These are phyloP conservation scores for Microctonus brassicae DNA, from an alignment of 2,888 invertebrate genomes.

Conservation along the genomic window DNA sequence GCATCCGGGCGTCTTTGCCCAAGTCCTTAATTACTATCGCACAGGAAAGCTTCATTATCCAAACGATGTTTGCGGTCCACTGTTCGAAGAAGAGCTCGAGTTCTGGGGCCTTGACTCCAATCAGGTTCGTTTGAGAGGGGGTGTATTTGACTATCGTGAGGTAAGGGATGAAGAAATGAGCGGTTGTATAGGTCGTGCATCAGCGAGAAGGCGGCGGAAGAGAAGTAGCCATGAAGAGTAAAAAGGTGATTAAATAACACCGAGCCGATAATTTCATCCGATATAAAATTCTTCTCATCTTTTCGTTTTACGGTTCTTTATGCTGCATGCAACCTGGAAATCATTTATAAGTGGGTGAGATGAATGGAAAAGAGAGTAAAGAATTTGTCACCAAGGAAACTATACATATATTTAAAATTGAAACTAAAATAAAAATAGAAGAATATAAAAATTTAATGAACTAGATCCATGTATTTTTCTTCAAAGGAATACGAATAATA, in stretches of 20 bases:
- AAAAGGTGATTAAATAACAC: slow-evolving; percentile 23
- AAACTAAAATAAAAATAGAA: no score
- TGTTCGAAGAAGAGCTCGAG: slow-evolving; percentile 99
- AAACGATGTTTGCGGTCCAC: slow-evolving; percentile 98
- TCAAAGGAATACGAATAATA: neutral
- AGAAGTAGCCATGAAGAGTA: neutral
- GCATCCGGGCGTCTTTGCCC: slow-evolving; percentile 96
- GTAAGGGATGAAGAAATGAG: neutral
- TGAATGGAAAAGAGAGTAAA: neutral
- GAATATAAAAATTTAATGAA: neutral
- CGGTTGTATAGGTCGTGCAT: neutral
- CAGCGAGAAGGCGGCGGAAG: neutral
- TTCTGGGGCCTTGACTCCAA: slow-evolving; percentile 99
- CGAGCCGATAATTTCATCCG: slow-evolving; percentile 13
- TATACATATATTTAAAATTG: neutral
- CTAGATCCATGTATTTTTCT: neutral
- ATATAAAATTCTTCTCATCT: neutral
- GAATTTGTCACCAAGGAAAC: neutral
- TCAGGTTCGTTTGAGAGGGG: slow-evolving; percentile 77
- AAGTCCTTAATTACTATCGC: slow-evolving; percentile 97
- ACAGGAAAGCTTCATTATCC: slow-evolving; percentile 99
- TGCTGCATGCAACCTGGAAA: neutral
- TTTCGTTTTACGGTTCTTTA: neutral
- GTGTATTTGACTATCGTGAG: neutral
- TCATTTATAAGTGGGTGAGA: neutral